phyloP scores from a whole-genome alignment of 1,140 invertebrate species.

The Zaprionus inermis region DNA sequence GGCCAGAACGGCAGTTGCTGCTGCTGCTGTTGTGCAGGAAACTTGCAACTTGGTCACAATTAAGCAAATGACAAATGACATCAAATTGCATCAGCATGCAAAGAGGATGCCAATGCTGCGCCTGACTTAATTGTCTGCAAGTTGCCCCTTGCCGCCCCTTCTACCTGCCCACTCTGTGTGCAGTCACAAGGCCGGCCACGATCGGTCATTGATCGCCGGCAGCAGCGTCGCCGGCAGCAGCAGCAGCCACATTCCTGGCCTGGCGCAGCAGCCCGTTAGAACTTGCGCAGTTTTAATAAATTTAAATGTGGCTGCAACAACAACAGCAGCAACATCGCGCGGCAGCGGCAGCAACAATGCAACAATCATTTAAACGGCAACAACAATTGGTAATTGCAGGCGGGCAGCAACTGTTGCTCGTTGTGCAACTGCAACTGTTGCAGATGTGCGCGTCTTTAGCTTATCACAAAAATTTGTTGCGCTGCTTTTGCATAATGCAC shows the following conservation, averaged over 20 bases:
- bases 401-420: conserved; percentile 33
- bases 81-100: conserved; percentile 72
- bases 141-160: too few species aligned
- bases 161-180: neutral
- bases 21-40: conserved; percentile 48
- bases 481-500: conserved; percentile 60
- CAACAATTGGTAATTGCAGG: conserved; percentile 76
- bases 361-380: conserved; percentile 71
- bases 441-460: conserved; percentile 38
- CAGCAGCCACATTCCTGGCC: conserved; percentile 60
- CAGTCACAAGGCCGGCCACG: conserved; percentile 41
- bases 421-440: conserved; percentile 21
- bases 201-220: conserved; percentile 71
- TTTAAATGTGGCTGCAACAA: conserved; percentile 66
- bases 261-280: conserved; percentile 57
- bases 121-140: conserved; percentile 29
- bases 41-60: conserved; percentile 66
- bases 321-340: conserved; percentile 18
- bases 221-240: conserved; percentile 15
- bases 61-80: conserved; percentile 82
- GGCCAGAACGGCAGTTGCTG: conserved; percentile 46
- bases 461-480: conserved; percentile 67
- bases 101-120: conserved; percentile 37
- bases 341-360: conserved; percentile 38
- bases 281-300: conserved; percentile 77